These are phyloP conservation scores for Apantesis nais DNA, from an alignment of 2,888 invertebrate species.

Conservation along the genomic window DNA sequence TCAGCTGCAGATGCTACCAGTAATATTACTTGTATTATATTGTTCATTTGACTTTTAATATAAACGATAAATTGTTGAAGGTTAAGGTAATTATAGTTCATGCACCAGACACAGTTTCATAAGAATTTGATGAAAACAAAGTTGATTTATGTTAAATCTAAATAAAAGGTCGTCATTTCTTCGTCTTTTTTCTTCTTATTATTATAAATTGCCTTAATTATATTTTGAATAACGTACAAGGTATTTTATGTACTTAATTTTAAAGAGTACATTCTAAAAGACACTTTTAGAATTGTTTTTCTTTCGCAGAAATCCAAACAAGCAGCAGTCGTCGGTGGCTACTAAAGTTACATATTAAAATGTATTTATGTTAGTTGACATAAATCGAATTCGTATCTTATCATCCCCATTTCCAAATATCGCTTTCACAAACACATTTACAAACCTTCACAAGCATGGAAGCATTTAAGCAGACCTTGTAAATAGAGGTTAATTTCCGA, in stretches of 20 bases:
- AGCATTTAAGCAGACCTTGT: conserved; percentile 8
- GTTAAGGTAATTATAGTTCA: not conserved
- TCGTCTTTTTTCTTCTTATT: not conserved
- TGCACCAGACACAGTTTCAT: not conserved
- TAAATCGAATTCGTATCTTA: no score
- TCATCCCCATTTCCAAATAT: no score
- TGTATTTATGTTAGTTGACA: not conserved
- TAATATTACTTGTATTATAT: conserved; percentile 19
- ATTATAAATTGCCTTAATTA: not conserved
- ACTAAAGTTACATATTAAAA: not conserved
- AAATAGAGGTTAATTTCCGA: conserved; percentile 23
- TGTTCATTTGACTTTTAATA: conserved; percentile 9
- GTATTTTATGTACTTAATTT: not conserved
- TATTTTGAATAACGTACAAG: not conserved
- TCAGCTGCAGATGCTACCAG: conserved; percentile 13
- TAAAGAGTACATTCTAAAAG: not conserved
- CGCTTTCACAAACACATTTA: no score
- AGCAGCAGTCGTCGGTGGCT: not conserved
- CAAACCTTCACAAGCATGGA: conserved; percentile 24
- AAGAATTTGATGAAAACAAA: not conserved
- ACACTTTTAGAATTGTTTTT: not conserved
- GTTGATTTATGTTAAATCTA: not conserved
- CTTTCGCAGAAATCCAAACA: not conserved
- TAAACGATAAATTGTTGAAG: not conserved
- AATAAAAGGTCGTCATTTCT: not conserved